Conservation (phyloP, 1,140 invertebrate species). For the Drosophila kohkoa region DNA sequence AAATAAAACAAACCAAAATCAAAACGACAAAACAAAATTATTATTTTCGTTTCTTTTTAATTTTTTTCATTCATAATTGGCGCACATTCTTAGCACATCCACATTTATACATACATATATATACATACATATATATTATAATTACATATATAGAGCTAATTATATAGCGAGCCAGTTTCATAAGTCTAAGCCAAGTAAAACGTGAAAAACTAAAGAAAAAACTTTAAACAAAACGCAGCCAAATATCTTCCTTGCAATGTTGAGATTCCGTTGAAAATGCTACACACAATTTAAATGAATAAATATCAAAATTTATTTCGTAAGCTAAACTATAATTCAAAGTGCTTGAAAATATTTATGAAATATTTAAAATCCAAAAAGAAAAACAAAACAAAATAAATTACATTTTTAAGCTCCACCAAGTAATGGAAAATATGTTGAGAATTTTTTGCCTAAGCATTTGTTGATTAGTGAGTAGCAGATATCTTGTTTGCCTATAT, state of each 20-base stretch:
- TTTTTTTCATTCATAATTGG: constrained; percentile 28
- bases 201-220: background rate
- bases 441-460: constrained; percentile 49
- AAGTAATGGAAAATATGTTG: constrained; percentile 31
- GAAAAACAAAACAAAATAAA: constrained; percentile 15
- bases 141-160: constrained; percentile 25
- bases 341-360: constrained; percentile 78
- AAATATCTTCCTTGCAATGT: constrained; percentile 81
- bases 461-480: constrained; percentile 78
- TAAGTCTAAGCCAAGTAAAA: constrained; percentile 44
- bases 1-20: constrained; percentile 50
- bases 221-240: constrained; percentile 47
- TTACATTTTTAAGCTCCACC: constrained; percentile 21
- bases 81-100: constrained; percentile 2
- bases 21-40: constrained; percentile 45
- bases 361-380: constrained; percentile 64
- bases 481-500: constrained; percentile 64
- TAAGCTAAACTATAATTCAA: constrained; percentile 73
- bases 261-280: constrained; percentile 80
- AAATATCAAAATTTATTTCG: constrained; percentile 57
- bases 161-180: constrained; percentile 19
- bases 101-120: constrained; percentile 1
- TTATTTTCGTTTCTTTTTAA: constrained; percentile 51
- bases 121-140: constrained; percentile 16
- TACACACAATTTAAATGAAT: constrained; percentile 69